Percentiles rank a stretch among this genome's conserved stretches.
These are phyloP conservation scores for Heliconius ethilla DNA, from an alignment of 2,888 invertebrate species.

Conservation along the genomic window DNA sequence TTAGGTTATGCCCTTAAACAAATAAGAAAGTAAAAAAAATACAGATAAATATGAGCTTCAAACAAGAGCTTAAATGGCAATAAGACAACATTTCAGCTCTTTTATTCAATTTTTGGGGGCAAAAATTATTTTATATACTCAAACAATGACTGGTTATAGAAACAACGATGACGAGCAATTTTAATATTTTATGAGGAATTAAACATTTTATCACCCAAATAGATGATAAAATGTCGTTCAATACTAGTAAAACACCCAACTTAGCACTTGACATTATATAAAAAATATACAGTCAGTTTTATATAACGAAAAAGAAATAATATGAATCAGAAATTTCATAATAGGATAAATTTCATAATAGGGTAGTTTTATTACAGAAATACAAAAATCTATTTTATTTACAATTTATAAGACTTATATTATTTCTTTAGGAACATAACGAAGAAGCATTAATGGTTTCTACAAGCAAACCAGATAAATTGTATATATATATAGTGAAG, in stretches of 20 bases:
- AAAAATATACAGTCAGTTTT: not conserved
- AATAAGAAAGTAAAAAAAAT: not conserved
- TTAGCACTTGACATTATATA: not conserved
- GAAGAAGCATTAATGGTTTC: not conserved
- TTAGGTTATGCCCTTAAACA: not conserved
- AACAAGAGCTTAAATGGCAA: too few relatives aligned
- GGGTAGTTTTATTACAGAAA: not conserved
- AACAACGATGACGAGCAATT: slow-evolving; percentile 9
- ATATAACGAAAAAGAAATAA: not conserved
- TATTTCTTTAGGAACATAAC: not conserved
- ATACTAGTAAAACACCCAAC: not conserved
- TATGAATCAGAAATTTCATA: not conserved
- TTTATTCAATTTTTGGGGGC: not conserved
- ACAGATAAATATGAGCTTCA: not conserved
- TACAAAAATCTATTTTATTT: not conserved
- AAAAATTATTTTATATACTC: not conserved
- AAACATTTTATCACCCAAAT: not conserved
- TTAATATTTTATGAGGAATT: slow-evolving; percentile 6
- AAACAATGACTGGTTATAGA: slow-evolving; percentile 5
- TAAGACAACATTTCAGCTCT: too few relatives aligned
- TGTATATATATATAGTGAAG: not conserved
- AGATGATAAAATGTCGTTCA: not conserved
- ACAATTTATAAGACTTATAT: not conserved
- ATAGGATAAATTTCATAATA: not conserved
- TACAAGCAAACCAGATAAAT: not conserved